Percentiles rank a stretch among this genome's conserved stretches.
These are phyloP conservation scores for Euura saliciscinereae DNA, from an alignment of 1,140 invertebrate species.

Conservation along the genomic window DNA sequence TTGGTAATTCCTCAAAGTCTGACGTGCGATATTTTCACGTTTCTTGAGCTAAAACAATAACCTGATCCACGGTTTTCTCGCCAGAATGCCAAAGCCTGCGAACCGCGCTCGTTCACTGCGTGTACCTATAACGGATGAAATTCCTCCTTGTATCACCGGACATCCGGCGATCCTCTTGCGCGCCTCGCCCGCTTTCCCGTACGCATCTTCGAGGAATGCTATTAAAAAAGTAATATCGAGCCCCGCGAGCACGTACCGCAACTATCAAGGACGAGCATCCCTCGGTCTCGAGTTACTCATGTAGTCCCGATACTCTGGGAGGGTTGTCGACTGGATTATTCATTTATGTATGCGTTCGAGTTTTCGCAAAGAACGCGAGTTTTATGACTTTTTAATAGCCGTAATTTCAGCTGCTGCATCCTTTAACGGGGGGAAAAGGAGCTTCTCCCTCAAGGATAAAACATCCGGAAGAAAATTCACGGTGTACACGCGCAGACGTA, in stretches of 20 bases:
- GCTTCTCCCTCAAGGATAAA: no score
- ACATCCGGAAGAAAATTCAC: no score
- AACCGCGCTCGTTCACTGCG: not conserved
- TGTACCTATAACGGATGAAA: conserved; percentile 3
- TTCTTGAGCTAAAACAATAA: not conserved
- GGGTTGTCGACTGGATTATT: no score
- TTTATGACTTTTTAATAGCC: no score
- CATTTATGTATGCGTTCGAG: no score
- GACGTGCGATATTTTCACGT: not conserved
- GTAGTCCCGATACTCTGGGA: no score
- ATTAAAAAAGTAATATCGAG: conserved; percentile 12
- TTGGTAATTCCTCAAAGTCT: not conserved
- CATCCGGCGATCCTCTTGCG: not conserved
- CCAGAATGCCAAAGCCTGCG: not conserved
- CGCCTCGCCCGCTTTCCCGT: not conserved
- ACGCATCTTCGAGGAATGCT: conserved; percentile 4
- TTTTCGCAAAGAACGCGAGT: no score
- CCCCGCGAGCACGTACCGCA: not conserved
- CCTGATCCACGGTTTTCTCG: not conserved
- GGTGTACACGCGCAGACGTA: no score
- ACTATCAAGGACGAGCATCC: no score
- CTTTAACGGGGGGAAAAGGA: no score
- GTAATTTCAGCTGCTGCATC: no score
- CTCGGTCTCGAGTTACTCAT: no score
- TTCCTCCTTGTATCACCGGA: conserved; percentile 10